Percentiles rank a stretch among this genome's conserved stretches.
phyloP scores from a whole-genome alignment of 2,113 vertebrate species.

The Engystomops pustulosus region DNA sequence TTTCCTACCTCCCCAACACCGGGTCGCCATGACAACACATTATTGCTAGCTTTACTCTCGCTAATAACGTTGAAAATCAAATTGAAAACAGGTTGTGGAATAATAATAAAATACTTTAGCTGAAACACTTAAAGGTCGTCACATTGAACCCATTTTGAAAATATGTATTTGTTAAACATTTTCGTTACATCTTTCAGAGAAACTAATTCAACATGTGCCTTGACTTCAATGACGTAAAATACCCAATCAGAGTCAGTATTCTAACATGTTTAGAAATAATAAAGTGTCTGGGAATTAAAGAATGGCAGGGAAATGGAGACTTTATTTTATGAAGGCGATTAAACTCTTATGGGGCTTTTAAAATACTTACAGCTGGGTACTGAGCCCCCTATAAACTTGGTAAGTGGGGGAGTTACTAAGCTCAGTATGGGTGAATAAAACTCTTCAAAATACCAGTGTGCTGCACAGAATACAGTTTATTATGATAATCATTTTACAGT shows the following conservation, averaged over 20 bases:
- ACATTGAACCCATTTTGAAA: constrained; percentile 27
- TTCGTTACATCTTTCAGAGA: background rate
- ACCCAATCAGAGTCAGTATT: background rate
- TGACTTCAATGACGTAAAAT: background rate
- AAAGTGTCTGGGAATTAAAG: constrained; percentile 1
- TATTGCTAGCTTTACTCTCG: constrained; percentile 34
- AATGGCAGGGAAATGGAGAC: constrained; percentile 7
- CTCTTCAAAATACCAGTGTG: background rate
- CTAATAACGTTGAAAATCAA: constrained; percentile 41
- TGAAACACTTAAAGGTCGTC: constrained; percentile 42
- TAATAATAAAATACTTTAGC: constrained; percentile 44
- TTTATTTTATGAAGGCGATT: constrained; percentile 25
- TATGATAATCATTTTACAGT: background rate
- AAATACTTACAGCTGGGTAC: constrained; percentile 29
- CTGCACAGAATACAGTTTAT: background rate
- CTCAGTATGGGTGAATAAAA: background rate
- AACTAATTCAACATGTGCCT: constrained; percentile 25
- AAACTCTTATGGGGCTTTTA: background rate
- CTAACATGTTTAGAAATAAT: background rate
- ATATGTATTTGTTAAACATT: constrained; percentile 33
- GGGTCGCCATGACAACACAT: constrained; percentile 37
- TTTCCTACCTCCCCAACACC: constrained; percentile 5
- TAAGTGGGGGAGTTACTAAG: background rate
- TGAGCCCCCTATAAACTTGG: background rate
- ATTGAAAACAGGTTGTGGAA: constrained; percentile 49